Conservation (phyloP, 2,888 invertebrate species). For the Smittia sp. region DNA sequence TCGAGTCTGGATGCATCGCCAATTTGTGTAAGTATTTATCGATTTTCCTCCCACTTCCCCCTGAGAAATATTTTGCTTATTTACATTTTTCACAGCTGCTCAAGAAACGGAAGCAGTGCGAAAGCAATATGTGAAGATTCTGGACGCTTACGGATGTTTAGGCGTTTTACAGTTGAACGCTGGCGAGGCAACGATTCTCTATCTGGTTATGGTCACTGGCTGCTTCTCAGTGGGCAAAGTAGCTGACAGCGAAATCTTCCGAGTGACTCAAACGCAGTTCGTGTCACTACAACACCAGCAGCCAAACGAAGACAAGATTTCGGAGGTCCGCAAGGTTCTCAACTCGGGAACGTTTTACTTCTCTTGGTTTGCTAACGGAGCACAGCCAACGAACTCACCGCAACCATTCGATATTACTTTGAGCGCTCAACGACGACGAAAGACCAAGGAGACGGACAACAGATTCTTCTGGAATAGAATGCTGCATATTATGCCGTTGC, state of each 20-base stretch:
- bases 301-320: slow-evolving; percentile 61
- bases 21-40: slow-evolving; percentile 63
- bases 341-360: slow-evolving; percentile 99
- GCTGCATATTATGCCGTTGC: slow-evolving; percentile 86
- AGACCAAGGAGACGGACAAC: slow-evolving; percentile 81
- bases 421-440: slow-evolving; percentile 85
- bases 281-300: slow-evolving; percentile 76
- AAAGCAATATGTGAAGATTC: slow-evolving; percentile 83
- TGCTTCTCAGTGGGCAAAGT: slow-evolving; percentile 97
- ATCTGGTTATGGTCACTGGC: slow-evolving; percentile 90
- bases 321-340: slow-evolving; percentile 58
- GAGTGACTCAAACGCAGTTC: slow-evolving; percentile 89
- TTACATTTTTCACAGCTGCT: slow-evolving; percentile 56
- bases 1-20: slow-evolving; percentile 91
- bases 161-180: slow-evolving; percentile 88
- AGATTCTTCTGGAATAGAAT: slow-evolving; percentile 99
- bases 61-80: slow-evolving; percentile 8
- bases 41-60: slow-evolving; percentile 11
- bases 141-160: slow-evolving; percentile 94
- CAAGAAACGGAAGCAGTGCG: slow-evolving; percentile 88
- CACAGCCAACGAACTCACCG: slow-evolving; percentile 50
- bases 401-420: slow-evolving; percentile 83
- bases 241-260: slow-evolving; percentile 89
- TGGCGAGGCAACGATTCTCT: slow-evolving; percentile 79
- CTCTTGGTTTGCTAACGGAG: slow-evolving; percentile 67